Percentiles rank a stretch among this genome's conserved stretches.
phyloP scores from a whole-genome alignment of 2,113 vertebrate genomes.

The Theristicus caerulescens region DNA sequence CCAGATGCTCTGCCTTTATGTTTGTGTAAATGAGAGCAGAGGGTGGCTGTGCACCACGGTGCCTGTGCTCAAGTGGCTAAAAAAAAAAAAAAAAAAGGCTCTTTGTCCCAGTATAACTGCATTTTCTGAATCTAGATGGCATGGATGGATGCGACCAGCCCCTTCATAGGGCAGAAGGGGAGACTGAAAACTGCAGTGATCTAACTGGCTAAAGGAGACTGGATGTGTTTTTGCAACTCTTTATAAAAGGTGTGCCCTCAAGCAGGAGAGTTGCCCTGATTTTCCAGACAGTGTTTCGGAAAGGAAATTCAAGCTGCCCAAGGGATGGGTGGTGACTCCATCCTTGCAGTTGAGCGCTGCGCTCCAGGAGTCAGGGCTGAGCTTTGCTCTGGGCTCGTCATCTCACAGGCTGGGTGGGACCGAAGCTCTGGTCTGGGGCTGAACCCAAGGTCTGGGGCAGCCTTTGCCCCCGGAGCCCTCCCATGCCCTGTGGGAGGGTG shows the following conservation, averaged over 20 bases:
- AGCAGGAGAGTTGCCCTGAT: not conserved
- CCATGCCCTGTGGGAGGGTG: not conserved
- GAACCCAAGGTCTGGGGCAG: not conserved
- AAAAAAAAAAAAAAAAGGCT: not conserved
- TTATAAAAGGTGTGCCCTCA: not conserved
- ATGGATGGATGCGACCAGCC: not conserved
- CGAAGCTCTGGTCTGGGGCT: not conserved
- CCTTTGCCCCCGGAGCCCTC: not conserved
- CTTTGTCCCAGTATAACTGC: not conserved
- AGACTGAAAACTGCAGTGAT: not conserved
- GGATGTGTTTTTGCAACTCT: not conserved
- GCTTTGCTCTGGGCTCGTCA: not conserved
- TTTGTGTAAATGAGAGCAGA: constrained; percentile 25
- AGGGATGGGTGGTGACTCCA: not conserved
- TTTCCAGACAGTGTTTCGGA: not conserved
- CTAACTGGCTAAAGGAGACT: not conserved
- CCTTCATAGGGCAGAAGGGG: not conserved
- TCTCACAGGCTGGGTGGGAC: not conserved
- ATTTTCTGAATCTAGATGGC: not conserved
- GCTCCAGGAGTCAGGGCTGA: not conserved
- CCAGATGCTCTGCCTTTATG: constrained; percentile 43
- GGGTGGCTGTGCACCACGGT: not conserved
- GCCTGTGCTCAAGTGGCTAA: not conserved
- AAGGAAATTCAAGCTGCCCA: not conserved
- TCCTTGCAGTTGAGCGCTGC: rapidly evolving